Percentiles rank a stretch among this genome's conserved stretches.
Evolutionary conservation across 1,140 invertebrate species (phyloP).

Genomic region (Mactra quadrangularis): DNA sequence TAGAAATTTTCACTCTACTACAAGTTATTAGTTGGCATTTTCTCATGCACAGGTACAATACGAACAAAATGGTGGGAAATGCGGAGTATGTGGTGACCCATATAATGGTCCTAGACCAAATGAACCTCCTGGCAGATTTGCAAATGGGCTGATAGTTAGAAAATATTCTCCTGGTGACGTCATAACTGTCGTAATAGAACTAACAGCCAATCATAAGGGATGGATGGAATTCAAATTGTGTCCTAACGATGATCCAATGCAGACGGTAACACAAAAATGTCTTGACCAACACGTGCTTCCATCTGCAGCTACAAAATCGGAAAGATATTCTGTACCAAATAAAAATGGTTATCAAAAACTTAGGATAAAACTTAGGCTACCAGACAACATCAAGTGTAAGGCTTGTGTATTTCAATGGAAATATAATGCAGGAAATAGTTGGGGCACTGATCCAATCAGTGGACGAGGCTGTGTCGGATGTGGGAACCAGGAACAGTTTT

Average conservation of each 20-base stretch:
- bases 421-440: slow-evolving; percentile 82
- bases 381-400: slow-evolving; percentile 75
- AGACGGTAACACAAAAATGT: slow-evolving; percentile 71
- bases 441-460: slow-evolving; percentile 72
- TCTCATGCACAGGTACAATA: slow-evolving; percentile 75
- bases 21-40: no score
- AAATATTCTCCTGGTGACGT: slow-evolving; percentile 77
- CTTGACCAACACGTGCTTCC: slow-evolving; percentile 70
- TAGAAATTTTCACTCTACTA: no score
- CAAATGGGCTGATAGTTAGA: slow-evolving; percentile 80
- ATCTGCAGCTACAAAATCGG: slow-evolving; percentile 61
- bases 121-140: slow-evolving; percentile 82
- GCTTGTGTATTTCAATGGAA: slow-evolving; percentile 83
- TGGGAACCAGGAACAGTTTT: slow-evolving; percentile 80
- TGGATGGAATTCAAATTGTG: slow-evolving; percentile 79
- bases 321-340: slow-evolving; percentile 62
- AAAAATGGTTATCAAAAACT: slow-evolving; percentile 63
- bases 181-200: slow-evolving; percentile 67
- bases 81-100: slow-evolving; percentile 81
- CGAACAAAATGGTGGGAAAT: slow-evolving; percentile 81
- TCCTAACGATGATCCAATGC: slow-evolving; percentile 82
- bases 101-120: slow-evolving; percentile 78
- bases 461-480: slow-evolving; percentile 74
- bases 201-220: slow-evolving; percentile 80
- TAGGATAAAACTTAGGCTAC: slow-evolving; percentile 69